Conservation (phyloP, 2,113 vertebrate species). For the Daboia siamensis region DNA sequence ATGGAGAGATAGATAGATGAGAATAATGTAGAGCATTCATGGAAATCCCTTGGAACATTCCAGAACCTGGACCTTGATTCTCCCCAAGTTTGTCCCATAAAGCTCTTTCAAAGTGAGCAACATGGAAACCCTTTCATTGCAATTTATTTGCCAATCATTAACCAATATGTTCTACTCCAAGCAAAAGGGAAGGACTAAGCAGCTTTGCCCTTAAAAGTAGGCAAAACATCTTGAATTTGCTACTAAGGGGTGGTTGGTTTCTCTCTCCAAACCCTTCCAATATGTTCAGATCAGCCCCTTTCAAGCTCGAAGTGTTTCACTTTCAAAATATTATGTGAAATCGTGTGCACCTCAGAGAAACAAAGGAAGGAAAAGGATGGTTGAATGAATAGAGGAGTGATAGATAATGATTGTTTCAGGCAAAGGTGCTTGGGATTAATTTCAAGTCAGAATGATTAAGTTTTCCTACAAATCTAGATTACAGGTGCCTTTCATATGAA, state of each 20-base stretch:
- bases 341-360: neutral
- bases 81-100: neutral
- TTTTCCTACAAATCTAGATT: neutral
- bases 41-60: neutral
- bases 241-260: neutral
- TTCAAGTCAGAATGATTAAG: neutral
- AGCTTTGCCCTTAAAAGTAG: too few relatives aligned
- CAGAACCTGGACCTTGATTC: neutral
- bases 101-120: neutral
- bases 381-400: neutral
- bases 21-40: neutral
- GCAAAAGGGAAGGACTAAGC: neutral
- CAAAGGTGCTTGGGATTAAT: neutral
- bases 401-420: neutral
- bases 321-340: neutral
- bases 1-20: too few relatives aligned
- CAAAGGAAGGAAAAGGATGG: neutral
- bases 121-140: neutral
- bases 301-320: neutral
- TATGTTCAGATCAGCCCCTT: neutral
- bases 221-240: too few relatives aligned
- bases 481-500: neutral
- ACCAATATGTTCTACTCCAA: too few relatives aligned
- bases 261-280: neutral
- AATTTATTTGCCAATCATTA: neutral